Conservation (phyloP, 2,888 invertebrate species). For the Idaea aversata region DNA sequence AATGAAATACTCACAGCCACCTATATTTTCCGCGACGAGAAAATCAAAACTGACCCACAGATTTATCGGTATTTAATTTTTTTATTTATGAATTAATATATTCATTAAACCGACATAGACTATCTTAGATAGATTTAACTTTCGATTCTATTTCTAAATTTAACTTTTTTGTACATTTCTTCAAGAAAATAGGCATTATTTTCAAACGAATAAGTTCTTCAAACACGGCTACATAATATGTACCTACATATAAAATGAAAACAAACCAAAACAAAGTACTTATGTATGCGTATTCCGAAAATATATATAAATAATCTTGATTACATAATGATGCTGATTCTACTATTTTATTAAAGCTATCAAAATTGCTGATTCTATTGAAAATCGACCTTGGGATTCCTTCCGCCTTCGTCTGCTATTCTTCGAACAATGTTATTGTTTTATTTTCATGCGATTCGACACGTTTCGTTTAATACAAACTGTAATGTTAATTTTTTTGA, state of each 20-base stretch:
- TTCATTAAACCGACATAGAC: too few species aligned
- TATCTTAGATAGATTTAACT: too few species aligned
- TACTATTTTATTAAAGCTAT: background rate
- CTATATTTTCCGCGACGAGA: background rate
- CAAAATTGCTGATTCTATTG: background rate
- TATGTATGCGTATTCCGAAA: background rate
- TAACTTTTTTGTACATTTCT: too few species aligned
- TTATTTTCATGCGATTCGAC: background rate
- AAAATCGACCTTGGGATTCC: background rate
- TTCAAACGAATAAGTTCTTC: too few species aligned
- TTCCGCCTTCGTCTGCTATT: background rate
- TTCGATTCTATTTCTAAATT: too few species aligned
- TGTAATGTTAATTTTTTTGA: background rate
- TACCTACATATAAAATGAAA: too few species aligned
- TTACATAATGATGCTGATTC: background rate
- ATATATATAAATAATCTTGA: background rate
- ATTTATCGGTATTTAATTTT: too few species aligned
- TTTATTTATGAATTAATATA: too few species aligned
- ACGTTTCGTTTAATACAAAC: constrained; percentile 1
- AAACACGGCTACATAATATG: too few species aligned
- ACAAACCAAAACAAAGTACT: background rate
- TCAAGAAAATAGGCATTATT: too few species aligned
- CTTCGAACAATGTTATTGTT: background rate
- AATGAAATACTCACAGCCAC: background rate
- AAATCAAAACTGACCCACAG: too few species aligned